Base-by-base conservation (phyloP, 2,113 vertebrate species). In the Phalacrocorax carbo region DNA sequence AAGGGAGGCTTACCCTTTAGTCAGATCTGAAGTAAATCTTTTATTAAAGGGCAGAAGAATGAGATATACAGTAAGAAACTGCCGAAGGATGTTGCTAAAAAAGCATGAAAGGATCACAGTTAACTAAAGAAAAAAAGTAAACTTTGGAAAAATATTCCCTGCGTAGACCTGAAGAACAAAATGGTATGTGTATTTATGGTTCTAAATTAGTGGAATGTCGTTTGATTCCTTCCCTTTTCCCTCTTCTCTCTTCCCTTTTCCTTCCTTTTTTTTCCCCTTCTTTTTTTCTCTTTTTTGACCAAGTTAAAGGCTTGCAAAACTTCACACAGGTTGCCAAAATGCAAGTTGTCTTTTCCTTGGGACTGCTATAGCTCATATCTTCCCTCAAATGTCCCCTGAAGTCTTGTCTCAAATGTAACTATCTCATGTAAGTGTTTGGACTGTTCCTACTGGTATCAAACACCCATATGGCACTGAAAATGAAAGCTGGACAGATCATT, bases 381-480 rank as follows among this genome's bases (percentile, higher is more conserved):
- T 88, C 58, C 46, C 17, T 58, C 40, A 84, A 88, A 88, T 57
- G 57, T 91, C 80, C 93, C 90, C 75, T 84, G 81, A 90, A 85
- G 49, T 48, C 65, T 94, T 83, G 54, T 62, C 80, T 92, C 61
- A 61, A 88, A 72, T 40, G 49, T 69, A 86, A 86, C 44, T 72
- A 52, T 44, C 76, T 90, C 62, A 19, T 83, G 34, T 87, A 93
- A 96, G 79, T 92, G 64, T 90, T 95, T 86, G 77, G 76, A 93
- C 66, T 26, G 9, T 82, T 97, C 57, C 88, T 92, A 88, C 83
- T 82, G 93, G 81, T 90, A 95, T 89, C 29, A 32, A 94, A 85
- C 78, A 97, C 88, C 82, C 93, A 86, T 92, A 95, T 91, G 97
- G 88, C 92, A 94, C 61, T 90, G 86, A 89, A 93, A 96, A 88